These are phyloP conservation scores for Marcusenius ussheri DNA, from an alignment of 2,113 vertebrate genomes.

Conservation along the genomic window DNA sequence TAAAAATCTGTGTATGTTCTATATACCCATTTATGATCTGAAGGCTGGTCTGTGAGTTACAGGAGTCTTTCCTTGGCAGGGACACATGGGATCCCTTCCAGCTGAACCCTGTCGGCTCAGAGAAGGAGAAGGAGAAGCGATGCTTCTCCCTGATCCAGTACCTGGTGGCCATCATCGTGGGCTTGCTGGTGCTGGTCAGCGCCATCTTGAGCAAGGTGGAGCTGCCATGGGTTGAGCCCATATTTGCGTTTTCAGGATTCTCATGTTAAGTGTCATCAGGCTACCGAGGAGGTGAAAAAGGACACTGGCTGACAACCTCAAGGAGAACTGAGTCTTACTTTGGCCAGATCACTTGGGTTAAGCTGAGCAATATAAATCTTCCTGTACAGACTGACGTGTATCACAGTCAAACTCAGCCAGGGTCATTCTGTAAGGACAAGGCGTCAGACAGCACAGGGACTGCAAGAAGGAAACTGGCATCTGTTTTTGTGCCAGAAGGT, in stretches of 20 bases:
- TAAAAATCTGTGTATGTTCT: background rate
- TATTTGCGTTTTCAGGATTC: background rate
- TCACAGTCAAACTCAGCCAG: background rate
- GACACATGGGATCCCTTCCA: slow-evolving; percentile 71
- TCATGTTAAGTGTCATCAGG: background rate
- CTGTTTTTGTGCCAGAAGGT: background rate
- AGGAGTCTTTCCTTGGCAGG: slow-evolving; percentile 33
- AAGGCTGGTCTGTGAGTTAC: background rate
- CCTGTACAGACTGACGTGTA: background rate
- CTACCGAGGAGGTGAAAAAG: background rate
- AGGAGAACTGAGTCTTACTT: background rate
- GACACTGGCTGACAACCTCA: background rate
- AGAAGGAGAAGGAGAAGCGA: slow-evolving; percentile 57
- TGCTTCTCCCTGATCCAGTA: slow-evolving; percentile 53
- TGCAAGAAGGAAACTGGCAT: background rate
- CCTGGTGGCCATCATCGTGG: slow-evolving; percentile 56
- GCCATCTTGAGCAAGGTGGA: slow-evolving; percentile 60
- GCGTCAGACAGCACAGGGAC: background rate
- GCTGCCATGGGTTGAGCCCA: background rate
- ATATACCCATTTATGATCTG: background rate
- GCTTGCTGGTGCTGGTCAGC: slow-evolving; percentile 50
- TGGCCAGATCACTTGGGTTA: background rate
- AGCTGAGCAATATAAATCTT: background rate
- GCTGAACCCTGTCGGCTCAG: slow-evolving; percentile 58
- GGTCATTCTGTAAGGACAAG: background rate